These are phyloP conservation scores for Empis livida DNA, from an alignment of 2,888 invertebrate species.

Conservation along the genomic window DNA sequence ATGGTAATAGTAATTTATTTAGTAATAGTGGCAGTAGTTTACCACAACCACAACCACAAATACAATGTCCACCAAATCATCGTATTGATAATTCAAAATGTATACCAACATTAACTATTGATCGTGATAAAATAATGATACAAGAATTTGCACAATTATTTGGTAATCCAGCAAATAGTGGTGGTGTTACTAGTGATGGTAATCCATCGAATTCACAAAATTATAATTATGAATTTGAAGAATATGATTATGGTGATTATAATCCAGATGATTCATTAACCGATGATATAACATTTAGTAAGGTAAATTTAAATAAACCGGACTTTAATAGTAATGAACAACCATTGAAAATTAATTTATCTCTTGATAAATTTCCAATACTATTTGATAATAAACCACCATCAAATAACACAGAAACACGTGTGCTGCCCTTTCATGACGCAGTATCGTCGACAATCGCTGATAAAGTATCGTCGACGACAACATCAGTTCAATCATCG, in stretches of 20 bases:
- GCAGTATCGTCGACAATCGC: constrained; percentile 6
- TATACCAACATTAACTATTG: constrained; percentile 28
- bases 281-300: not conserved
- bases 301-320: not conserved
- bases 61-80: constrained; percentile 28
- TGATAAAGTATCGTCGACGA: not conserved
- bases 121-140: constrained; percentile 17
- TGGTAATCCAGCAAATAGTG: constrained; percentile 6
- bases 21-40: not conserved
- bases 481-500: not conserved
- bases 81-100: constrained; percentile 27
- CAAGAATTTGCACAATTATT: constrained; percentile 20
- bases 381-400: constrained; percentile 8
- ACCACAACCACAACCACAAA: constrained; percentile 6
- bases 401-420: not conserved
- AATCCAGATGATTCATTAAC: constrained; percentile 7
- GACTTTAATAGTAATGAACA: constrained; percentile 19
- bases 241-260: constrained; percentile 8
- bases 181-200: constrained; percentile 4
- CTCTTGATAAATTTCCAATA: constrained; percentile 26
- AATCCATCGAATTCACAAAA: constrained; percentile 17
- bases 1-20: not conserved
- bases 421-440: constrained; percentile 9
- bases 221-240: constrained; percentile 24
- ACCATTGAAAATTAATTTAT: constrained; percentile 33